Evolutionary conservation across 2,113 vertebrate genomes (phyloP), one percentile per base, ranked within the genome.

Genomic region (Pseudorasbora parva): DNA sequence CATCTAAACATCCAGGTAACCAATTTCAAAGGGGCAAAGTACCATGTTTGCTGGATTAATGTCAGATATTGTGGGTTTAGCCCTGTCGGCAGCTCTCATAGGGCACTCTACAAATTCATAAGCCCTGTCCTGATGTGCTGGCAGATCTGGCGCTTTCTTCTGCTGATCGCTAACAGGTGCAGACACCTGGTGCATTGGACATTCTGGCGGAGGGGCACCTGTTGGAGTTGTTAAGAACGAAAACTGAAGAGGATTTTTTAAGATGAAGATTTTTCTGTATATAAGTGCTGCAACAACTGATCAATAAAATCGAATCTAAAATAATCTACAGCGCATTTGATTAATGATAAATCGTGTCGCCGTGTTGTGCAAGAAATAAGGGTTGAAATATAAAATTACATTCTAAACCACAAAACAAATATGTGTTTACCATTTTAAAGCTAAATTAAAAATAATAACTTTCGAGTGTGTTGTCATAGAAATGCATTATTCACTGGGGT

Each of bases 1-100:
- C 14, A 27, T 74, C 71, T 30, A 51, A 27, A 17, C 25, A 19
- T 74, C 72, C 27, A 74, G 12, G 15, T 17, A 74, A 74, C 45
- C 5, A 17, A 51, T 27, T 74, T 30, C 8, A 51, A 11, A 8
- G 2, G 8, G 1, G 14, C 14, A 49, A 51, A 27, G 17, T 94
- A 97, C 96, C 96, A 96, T 95, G 83, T 96, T 96, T 45, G 93
- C 94, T 85, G 95, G 95, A 90, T 96, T 93, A 30, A 96, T 93
- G 76, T 94, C 93, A 73, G 93, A 91, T 25, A 43, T 5, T 4
- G 51, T n/a, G 45, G 75, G 60, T 57, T 89, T 90, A 41, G 33
- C 45, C 77, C 71, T 73, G 56, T 84, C 78, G 25, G 54, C 77
- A n/a, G 90, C 87, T 0, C 83, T 93, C 84, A 96, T 84, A 0